These are phyloP conservation scores for Enoplosus armatus DNA, from an alignment of 2,797 vertebrate species.

Conservation along the genomic window DNA sequence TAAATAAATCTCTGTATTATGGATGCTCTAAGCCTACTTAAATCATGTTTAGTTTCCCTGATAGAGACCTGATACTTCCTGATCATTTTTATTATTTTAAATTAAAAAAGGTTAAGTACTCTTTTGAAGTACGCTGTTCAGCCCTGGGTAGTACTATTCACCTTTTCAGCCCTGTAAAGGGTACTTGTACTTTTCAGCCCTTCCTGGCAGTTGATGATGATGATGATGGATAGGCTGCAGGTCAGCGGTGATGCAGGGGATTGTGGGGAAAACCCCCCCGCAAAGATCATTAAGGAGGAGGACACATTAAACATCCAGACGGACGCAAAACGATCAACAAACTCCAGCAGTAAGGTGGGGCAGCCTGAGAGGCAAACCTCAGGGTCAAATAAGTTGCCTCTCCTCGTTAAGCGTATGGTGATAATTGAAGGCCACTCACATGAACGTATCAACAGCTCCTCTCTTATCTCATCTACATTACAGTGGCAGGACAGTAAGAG, in stretches of 20 bases:
- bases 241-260: not conserved
- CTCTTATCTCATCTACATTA: too few species aligned
- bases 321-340: too few species aligned
- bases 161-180: not conserved
- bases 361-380: not conserved
- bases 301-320: not conserved
- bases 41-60: not conserved
- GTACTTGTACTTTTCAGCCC: not conserved
- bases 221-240: constrained; percentile 40
- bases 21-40: not conserved
- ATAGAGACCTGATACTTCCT: not conserved
- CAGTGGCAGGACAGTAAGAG: too few species aligned
- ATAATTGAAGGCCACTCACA: too few species aligned
- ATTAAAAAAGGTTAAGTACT: not conserved
- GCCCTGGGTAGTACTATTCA: too few species aligned
- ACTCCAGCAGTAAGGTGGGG: not conserved
- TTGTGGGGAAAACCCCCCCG: constrained; percentile 4
- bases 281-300: not conserved
- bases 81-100: too few species aligned
- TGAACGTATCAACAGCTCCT: not conserved
- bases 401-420: too few species aligned
- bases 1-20: not conserved
- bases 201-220: not conserved
- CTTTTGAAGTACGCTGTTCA: not conserved
- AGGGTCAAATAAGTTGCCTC: too few species aligned